Percentiles rank a stretch among this genome's conserved stretches.
phyloP scores from a whole-genome alignment of 2,797 vertebrate species.

The Acipenser ruthenus region DNA sequence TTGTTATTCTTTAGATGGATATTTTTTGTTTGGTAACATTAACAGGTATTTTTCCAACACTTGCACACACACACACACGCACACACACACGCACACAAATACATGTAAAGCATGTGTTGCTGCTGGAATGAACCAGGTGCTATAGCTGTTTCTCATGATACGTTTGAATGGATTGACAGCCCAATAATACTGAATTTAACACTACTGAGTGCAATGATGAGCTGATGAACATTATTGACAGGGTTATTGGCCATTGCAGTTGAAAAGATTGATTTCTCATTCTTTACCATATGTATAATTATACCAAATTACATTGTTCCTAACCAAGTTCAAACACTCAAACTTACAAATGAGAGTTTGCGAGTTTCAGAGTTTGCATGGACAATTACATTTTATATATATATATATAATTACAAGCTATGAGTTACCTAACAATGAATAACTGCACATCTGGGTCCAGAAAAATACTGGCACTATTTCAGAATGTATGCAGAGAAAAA shows the following conservation, averaged over 20 bases:
- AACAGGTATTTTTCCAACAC: neutral
- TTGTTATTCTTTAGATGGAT: too few species aligned
- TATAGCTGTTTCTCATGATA: too few species aligned
- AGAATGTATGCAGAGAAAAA: neutral
- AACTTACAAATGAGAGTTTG: neutral
- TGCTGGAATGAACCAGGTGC: neutral
- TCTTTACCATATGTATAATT: too few species aligned
- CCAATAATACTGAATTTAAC: neutral
- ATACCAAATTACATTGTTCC: too few species aligned
- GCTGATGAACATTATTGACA: neutral
- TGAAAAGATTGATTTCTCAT: too few species aligned
- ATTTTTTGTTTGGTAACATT: too few species aligned
- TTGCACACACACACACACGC: neutral
- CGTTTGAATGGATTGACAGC: neutral
- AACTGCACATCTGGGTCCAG: too few species aligned
- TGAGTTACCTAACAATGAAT: neutral
- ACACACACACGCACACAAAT: slow-evolving; percentile 5
- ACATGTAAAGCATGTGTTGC: neutral
- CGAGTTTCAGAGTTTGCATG: neutral
- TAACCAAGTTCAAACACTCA: neutral
- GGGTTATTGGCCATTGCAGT: neutral
- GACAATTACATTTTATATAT: neutral
- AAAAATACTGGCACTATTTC: neutral
- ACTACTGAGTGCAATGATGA: neutral
- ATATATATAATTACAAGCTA: neutral